phyloP scores from a whole-genome alignment of 1,140 invertebrate genomes.

The Arion vulgaris region DNA sequence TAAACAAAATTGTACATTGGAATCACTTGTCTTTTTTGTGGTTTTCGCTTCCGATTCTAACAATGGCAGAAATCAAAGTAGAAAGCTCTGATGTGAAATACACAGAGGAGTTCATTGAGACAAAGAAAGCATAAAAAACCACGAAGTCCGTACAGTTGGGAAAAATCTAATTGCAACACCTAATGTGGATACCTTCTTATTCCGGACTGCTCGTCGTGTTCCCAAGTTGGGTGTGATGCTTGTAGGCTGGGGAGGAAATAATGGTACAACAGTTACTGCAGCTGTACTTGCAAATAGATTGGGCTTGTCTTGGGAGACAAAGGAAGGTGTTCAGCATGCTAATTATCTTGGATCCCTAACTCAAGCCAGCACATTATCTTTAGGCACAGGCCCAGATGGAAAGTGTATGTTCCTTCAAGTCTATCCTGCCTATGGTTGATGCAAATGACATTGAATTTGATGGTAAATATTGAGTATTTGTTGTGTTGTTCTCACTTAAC shows the following conservation, averaged over 20 bases:
- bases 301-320: slow-evolving; percentile 87
- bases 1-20: too few relatives aligned
- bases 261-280: slow-evolving; percentile 93
- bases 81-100: slow-evolving; percentile 79
- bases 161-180: slow-evolving; percentile 72
- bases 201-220: slow-evolving; percentile 78
- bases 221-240: slow-evolving; percentile 89
- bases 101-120: slow-evolving; percentile 81
- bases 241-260: slow-evolving; percentile 93
- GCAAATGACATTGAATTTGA: slow-evolving; percentile 91
- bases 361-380: slow-evolving; percentile 87
- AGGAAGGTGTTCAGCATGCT: slow-evolving; percentile 78
- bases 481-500: too few relatives aligned
- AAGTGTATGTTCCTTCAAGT: slow-evolving; percentile 86
- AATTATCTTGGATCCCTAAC: slow-evolving; percentile 95
- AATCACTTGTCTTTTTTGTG: too few relatives aligned
- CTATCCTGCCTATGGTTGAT: slow-evolving; percentile 89
- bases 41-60: neutral
- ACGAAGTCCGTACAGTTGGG: slow-evolving; percentile 77
- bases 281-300: slow-evolving; percentile 91
- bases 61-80: slow-evolving; percentile 18
- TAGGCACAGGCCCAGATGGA: slow-evolving; percentile 80
- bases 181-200: slow-evolving; percentile 53
- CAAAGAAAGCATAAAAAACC: slow-evolving; percentile 85
- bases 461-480: slow-evolving; percentile 71